Base-by-base conservation (phyloP, 2,888 invertebrate species). In the Drosophila paranaensis region DNA sequence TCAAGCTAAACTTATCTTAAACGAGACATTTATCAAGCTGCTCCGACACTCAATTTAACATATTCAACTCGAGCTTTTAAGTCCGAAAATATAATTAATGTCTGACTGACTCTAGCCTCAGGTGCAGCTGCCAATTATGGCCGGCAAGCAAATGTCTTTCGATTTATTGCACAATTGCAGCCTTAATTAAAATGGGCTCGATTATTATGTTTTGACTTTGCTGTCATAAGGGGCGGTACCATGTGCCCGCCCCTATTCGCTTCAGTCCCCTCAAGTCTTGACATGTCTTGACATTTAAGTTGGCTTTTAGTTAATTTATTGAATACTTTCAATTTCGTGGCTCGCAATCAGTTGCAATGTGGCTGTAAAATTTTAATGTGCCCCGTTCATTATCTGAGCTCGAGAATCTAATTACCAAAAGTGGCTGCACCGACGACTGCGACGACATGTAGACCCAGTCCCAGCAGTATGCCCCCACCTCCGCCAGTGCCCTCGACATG, bases 361-460 rank as follows among this genome's bases (percentile, higher is more conserved):
- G 85, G 83, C 71, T 89, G 83, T 89, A 85, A 88, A 89, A 89
- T 83, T 89, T 89, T 89, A 88, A 88, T 89, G 89, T 85, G 78
- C 75, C 77, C 46, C 77, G 60, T 86, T 81, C 68, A 83, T 85
- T 89, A 89, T 89, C 89, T 81, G 48, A 72, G 81, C 74, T 88
- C 77, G 74, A 84, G 77, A 87, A 89, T 89, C 89, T 82, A 89
- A 89, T 89, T 89, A 89, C 83, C 75, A 78, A 81, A 82, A 84
- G 85, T 87, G 82, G 78, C 73, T 84, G 84, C 82, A 71, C 66
- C 20, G 20, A 20, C 20, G 20, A 20, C n/a, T n/a, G n/a, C 54
- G 54, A 40, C 53, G 51, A 63, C 72, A 65, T 72, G 60, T 61
- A 51, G 55, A 56, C 43, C 43, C 56, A 30, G 43, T 61, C 56